Evolutionary conservation across 2,113 vertebrate species (phyloP).

Genomic region (Barnardius zonarius): DNA sequence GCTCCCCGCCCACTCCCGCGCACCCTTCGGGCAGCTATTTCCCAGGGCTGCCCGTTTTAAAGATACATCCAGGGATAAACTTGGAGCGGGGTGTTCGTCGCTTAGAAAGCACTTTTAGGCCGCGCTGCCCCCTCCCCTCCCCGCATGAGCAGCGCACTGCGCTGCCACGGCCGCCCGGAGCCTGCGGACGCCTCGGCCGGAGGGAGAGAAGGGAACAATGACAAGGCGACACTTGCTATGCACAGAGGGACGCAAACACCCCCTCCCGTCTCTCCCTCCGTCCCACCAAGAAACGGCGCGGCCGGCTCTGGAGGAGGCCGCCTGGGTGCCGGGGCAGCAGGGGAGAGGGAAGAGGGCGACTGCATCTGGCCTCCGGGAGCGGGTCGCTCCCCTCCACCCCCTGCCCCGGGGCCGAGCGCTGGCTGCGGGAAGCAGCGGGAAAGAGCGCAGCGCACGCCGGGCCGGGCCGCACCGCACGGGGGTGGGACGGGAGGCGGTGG

Average conservation of each 20-base stretch:
- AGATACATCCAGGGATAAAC: neutral
- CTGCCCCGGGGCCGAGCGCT: neutral
- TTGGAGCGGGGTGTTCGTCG: neutral
- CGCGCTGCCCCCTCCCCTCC: neutral
- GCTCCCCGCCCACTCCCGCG: neutral
- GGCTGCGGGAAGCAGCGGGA: neutral
- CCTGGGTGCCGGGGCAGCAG: neutral
- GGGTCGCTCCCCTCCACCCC: neutral
- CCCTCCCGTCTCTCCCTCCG: neutral
- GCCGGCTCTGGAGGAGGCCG: neutral
- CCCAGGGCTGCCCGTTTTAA: neutral
- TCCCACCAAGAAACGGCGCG: neutral
- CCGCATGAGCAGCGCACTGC: neutral
- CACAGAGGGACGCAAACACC: neutral
- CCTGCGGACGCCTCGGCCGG: neutral
- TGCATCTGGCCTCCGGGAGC: neutral
- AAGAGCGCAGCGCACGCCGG: neutral
- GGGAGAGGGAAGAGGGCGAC: neutral
- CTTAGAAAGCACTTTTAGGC: neutral
- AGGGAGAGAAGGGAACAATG: neutral
- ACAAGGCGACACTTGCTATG: neutral
- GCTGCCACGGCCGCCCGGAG: neutral
- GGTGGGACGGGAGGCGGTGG: constrained; percentile 4
- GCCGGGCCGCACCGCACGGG: neutral
- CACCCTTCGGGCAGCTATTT: neutral